Evolutionary conservation across 2,888 invertebrate genomes (phyloP).

Genomic region (Cylloceria caligata): DNA sequence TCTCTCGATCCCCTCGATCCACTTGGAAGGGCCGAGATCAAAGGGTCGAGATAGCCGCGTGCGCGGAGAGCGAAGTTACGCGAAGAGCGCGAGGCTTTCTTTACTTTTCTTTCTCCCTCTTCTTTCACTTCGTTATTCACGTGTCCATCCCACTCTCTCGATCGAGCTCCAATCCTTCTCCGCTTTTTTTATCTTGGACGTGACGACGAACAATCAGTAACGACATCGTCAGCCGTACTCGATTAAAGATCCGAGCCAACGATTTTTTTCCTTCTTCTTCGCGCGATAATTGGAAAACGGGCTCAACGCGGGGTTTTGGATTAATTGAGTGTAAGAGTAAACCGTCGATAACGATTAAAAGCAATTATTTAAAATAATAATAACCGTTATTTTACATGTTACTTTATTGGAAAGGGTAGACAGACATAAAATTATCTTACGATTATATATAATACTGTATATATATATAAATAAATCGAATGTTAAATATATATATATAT

Average conservation of each 20-base stretch:
- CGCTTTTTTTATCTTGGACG: slow-evolving; percentile 41
- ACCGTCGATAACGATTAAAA: slow-evolving; percentile 29
- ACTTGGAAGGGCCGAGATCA: slow-evolving; percentile 71
- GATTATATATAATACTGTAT: neutral
- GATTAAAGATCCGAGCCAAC: slow-evolving; percentile 40
- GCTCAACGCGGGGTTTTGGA: neutral
- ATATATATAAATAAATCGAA: no score
- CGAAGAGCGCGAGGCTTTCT: slow-evolving; percentile 36
- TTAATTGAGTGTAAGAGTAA: slow-evolving; percentile 46
- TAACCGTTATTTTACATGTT: neutral
- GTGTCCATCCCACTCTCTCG: slow-evolving; percentile 29
- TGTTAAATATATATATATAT: neutral
- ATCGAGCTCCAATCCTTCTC: slow-evolving; percentile 42
- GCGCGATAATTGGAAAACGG: slow-evolving; percentile 41
- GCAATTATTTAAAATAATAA: slow-evolving; percentile 22
- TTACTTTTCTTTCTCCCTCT: slow-evolving; percentile 21
- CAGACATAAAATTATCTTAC: neutral
- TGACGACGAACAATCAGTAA: slow-evolving; percentile 58
- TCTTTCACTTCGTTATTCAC: slow-evolving; percentile 16
- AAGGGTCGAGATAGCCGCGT: slow-evolving; percentile 76
- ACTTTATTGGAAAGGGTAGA: neutral
- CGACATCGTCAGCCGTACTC: slow-evolving; percentile 51
- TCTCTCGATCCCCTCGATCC: slow-evolving; percentile 64
- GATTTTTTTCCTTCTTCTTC: slow-evolving; percentile 25
- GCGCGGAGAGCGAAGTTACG: slow-evolving; percentile 54